Percentiles rank a stretch among this genome's conserved stretches.
phyloP scores from a whole-genome alignment of 2,888 invertebrate genomes.

The Orthosia incerta region DNA sequence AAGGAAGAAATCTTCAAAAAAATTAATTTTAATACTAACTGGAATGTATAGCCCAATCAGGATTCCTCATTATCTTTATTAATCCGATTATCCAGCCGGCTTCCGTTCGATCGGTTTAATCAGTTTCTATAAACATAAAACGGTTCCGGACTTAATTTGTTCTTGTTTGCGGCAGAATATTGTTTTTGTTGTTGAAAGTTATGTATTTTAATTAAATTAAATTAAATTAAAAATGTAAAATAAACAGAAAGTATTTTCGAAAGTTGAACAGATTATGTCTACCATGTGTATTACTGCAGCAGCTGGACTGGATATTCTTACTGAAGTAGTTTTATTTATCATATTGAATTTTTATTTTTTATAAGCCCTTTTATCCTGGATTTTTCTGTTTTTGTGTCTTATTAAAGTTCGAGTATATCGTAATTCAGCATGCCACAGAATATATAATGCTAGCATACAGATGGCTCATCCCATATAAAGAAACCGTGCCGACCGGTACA shows the following conservation, averaged over 20 bases:
- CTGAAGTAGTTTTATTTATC: neutral
- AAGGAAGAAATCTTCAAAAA: conserved; percentile 17
- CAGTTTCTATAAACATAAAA: conserved; percentile 38
- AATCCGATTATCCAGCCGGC: conserved; percentile 45
- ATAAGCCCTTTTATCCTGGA: too few species aligned
- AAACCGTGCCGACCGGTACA: too few species aligned
- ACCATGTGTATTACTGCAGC: neutral
- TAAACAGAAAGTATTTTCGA: neutral
- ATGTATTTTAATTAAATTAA: neutral
- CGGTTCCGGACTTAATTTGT: conserved; percentile 20
- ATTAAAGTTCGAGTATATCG: too few species aligned
- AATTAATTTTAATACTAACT: conserved; percentile 13
- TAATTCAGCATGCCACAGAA: too few species aligned
- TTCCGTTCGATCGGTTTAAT: conserved; percentile 42
- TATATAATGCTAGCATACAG: too few species aligned
- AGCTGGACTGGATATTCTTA: neutral
- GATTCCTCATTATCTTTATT: conserved; percentile 50
- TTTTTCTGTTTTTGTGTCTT: too few species aligned
- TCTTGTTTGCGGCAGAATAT: conserved; percentile 8
- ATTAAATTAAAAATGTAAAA: neutral
- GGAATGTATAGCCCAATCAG: conserved; percentile 43
- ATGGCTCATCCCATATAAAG: too few species aligned
- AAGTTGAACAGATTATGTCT: neutral
- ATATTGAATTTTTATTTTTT: too few species aligned
- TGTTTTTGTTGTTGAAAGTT: conserved; percentile 11